Evolutionary conservation across 2,797 vertebrate genomes (phyloP), one percentile per base, ranked within the genome.

Genomic region (Choloepus didactylus): DNA sequence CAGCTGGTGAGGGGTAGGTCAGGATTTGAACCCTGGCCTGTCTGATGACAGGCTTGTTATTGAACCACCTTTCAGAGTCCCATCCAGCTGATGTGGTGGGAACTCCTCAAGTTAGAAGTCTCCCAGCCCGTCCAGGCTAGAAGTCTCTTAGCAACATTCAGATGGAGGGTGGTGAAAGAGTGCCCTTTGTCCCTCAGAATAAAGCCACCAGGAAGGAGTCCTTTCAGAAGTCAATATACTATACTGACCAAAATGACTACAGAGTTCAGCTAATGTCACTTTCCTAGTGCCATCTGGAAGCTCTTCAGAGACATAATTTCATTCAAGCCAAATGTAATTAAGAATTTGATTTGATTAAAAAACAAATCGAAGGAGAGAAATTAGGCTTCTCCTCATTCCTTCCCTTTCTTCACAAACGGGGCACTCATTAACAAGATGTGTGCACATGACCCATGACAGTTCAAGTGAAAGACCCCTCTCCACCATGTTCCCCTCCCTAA

Each of bases 271-370:
- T 75, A 3, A 75, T 96, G 95, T 89, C 92, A 38, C 91, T 95
- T 91, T 89, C 92, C 90, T 67, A 15, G n/a, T 77, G 97, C 93
- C 96, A 97, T 97, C 93, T 97, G 97, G 96, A 97, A 97, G 91
- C 94, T 93, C 96, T 97, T 98, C 96, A 96, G 95, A 96, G 89
- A 91, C 95, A 95, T 97, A 98, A 97, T 97, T 97, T 97, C 96
- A 98, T 97, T 97, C 95, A 79, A 95, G 94, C 91, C 93, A 97
- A 98, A 97, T 96, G 97, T 97, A 97, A 97, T 97, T 98, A 98
- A 97, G 97, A 97, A 96, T 98, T 85, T 97, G 95, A 98, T 97
- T 96, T 97, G 96, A 97, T 97, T 98, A 94, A 97, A 97, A 96
- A 96, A 95, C 96, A 97, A 97, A 97, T 96, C 49, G 70, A 96